Conservation (phyloP, 2,113 vertebrate species). For the Pluvianellus socialis region DNA sequence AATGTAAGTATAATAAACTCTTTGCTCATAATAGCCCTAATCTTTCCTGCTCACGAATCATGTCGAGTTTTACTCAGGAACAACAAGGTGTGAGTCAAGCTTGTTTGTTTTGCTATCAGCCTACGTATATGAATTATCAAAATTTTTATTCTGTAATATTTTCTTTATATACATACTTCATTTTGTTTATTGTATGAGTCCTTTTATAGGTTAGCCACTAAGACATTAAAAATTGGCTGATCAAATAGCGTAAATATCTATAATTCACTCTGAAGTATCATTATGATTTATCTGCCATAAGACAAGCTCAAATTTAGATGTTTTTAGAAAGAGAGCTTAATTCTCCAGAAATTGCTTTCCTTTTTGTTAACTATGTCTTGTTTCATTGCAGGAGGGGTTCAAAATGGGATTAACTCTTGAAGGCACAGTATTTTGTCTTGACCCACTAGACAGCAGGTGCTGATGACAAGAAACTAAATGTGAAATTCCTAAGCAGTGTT, state of each 20-base stretch:
- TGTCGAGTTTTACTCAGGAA: background rate
- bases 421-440: constrained; percentile 94
- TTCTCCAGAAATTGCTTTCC: background rate
- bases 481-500: background rate
- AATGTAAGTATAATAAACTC: background rate
- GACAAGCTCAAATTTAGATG: background rate
- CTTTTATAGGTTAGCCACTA: background rate
- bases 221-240: background rate
- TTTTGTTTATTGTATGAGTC: background rate
- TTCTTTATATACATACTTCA: background rate
- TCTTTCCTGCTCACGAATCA: background rate
- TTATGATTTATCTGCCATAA: background rate
- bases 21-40: background rate
- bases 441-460: constrained; percentile 92
- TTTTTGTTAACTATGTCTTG: constrained; percentile 3
- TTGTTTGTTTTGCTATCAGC: background rate
- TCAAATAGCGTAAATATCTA: background rate
- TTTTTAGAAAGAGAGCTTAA: background rate
- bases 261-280: background rate
- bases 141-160: background rate
- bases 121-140: background rate
- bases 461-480: constrained; percentile 77
- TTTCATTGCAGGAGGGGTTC: constrained; percentile 97
- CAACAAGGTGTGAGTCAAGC: background rate
- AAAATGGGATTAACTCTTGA: constrained; percentile 99